phyloP scores from a whole-genome alignment of 30 jellyfish, hydroid and myxozoan genomes.

The Rhopilema esculentum region DNA sequence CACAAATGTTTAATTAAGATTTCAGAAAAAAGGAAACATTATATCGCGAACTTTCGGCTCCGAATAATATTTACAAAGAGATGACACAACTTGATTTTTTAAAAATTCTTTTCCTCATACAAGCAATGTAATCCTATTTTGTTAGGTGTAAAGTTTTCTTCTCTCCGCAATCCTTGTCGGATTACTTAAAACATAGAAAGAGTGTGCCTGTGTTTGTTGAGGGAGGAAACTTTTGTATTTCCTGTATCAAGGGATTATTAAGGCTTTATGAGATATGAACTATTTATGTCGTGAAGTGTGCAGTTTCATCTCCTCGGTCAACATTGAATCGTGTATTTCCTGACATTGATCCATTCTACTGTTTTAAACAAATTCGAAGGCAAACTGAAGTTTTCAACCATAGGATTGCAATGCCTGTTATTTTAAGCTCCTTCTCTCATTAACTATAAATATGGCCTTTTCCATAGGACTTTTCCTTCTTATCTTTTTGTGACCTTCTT shows the following conservation, averaged over 20 bases:
- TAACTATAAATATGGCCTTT: not conserved
- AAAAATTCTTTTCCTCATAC: conserved; percentile 35
- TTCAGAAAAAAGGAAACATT: conserved; percentile 27
- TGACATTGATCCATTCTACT: conserved; percentile 17
- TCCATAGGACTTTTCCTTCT: not conserved
- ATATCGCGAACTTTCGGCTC: conserved; percentile 16
- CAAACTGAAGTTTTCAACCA: conserved; percentile 13
- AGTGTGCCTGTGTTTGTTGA: conserved; percentile 45
- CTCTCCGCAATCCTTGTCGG: conserved; percentile 23
- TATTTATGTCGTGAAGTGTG: conserved; percentile 41
- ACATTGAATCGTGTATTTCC: conserved; percentile 29
- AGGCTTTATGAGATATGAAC: conserved; percentile 5
- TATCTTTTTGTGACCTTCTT: not conserved
- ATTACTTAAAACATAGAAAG: conserved; percentile 34
- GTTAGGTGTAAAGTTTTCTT: conserved; percentile 21
- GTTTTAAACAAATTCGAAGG: conserved; percentile 21
- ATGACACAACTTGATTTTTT: conserved; percentile 6
- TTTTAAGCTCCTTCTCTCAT: not conserved
- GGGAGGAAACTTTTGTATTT: conserved; percentile 52
- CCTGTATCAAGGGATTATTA: conserved; percentile 3
- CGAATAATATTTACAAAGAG: conserved; percentile 25
- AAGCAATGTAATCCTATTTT: conserved; percentile 35
- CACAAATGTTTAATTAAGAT: conserved; percentile 28
- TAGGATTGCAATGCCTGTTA: not conserved
- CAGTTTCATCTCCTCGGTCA: conserved; percentile 29